phyloP scores from a whole-genome alignment of 2,888 invertebrate species.

The Lissonota sp. region DNA sequence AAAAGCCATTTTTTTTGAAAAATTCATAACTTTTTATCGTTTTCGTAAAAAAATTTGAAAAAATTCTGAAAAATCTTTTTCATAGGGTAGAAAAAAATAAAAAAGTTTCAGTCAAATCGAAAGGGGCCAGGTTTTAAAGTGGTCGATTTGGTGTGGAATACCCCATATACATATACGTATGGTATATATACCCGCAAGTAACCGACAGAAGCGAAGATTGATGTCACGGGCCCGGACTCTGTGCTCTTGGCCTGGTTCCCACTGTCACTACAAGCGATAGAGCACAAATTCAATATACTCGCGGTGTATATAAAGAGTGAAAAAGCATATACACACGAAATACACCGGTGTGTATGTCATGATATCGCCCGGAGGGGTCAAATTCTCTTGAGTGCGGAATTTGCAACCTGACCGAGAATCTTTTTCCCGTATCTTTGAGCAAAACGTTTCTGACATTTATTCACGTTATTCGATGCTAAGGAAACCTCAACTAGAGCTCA shows the following conservation, averaged over 20 bases:
- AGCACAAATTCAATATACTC: conserved; percentile 7
- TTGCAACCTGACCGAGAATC: not conserved
- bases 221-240: conserved; percentile 76
- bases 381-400: not conserved
- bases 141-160: conserved; percentile 11
- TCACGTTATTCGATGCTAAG: conserved; percentile 1
- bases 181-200: conserved; percentile 55
- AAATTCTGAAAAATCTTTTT: no score
- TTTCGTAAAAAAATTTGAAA: not conserved
- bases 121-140: no score
- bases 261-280: conserved; percentile 65
- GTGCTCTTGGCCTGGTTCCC: conserved; percentile 81
- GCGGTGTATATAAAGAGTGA: conserved; percentile 12
- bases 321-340: conserved; percentile 7
- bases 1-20: no score
- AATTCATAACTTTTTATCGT: no score
- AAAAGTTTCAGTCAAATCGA: no score
- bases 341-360: not conserved
- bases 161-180: conserved; percentile 5
- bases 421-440: not conserved
- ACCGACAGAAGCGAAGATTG: conserved; percentile 74
- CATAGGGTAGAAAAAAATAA: no score
- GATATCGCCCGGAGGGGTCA: not conserved
- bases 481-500: conserved; percentile 20
- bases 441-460: not conserved